A percentile compares a stretch with the other conserved stretches of the same genome.
These are phyloP conservation scores for Episyrphus balteatus DNA, from an alignment of 1,140 invertebrate species.

Conservation along the genomic window DNA sequence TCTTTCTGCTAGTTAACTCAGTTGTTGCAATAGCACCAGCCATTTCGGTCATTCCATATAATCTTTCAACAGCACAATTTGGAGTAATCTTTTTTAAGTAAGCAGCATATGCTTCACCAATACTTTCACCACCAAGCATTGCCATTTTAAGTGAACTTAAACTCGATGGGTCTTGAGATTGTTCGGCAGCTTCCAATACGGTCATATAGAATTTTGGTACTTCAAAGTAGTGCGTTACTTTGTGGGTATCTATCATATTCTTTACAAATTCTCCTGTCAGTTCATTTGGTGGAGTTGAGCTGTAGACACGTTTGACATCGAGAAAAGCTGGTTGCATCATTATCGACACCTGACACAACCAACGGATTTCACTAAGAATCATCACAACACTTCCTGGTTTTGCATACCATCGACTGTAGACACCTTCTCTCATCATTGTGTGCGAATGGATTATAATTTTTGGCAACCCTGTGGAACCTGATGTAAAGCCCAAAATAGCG, in stretches of 20 bases:
- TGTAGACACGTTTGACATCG: conserved; percentile 1
- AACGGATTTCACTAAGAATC: not conserved
- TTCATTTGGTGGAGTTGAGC: not conserved
- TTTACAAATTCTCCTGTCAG: not conserved
- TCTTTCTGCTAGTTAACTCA: not conserved
- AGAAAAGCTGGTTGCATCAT: conserved; percentile 3
- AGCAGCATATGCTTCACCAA: not conserved
- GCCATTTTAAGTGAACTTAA: not conserved
- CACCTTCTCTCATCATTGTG: not conserved
- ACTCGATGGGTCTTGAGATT: not conserved
- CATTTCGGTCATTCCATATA: conserved; percentile 5
- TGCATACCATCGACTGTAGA: not conserved
- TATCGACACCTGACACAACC: conserved; percentile 2
- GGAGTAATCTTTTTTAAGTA: not conserved
- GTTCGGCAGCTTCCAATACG: not conserved
- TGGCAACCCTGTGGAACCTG: conserved; percentile 3
- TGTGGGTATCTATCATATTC: not conserved
- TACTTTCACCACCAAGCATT: conserved; percentile 1
- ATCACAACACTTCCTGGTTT: not conserved
- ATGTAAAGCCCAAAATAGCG: not conserved
- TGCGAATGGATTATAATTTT: conserved; percentile 1
- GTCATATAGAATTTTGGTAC: not conserved
- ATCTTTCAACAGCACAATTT: not conserved
- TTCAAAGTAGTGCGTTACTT: not conserved
- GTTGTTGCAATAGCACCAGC: not conserved